phyloP scores from a whole-genome alignment of 2,888 invertebrate genomes.

The Callosobruchus maculatus region DNA sequence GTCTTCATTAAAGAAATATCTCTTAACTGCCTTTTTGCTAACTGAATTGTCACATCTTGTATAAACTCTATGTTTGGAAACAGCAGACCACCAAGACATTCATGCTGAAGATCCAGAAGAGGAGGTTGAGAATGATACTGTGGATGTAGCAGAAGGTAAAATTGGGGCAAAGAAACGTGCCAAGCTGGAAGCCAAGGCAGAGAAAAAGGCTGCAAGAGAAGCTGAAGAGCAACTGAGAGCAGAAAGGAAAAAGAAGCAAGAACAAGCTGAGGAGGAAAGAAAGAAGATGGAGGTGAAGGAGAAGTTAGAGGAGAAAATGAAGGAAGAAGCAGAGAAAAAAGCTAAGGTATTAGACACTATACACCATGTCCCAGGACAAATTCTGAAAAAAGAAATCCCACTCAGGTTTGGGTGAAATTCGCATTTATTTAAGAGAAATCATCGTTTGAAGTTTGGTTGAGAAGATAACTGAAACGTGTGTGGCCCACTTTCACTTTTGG shows the following conservation, averaged over 20 bases:
- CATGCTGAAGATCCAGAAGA: slow-evolving; percentile 44
- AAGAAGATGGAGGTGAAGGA: slow-evolving; percentile 69
- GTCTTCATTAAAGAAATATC: too few relatives aligned
- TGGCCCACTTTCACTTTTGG: too few relatives aligned
- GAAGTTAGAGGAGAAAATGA: slow-evolving; percentile 67
- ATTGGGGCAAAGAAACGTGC: slow-evolving; percentile 92
- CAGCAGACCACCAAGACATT: slow-evolving; percentile 46
- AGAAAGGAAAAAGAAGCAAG: slow-evolving; percentile 68
- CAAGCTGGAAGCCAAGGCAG: slow-evolving; percentile 91
- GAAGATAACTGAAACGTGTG: too few relatives aligned
- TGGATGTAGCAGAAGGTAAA: slow-evolving; percentile 65
- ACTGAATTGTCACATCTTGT: background rate
- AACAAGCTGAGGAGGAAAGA: slow-evolving; percentile 70
- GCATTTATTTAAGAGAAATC: too few relatives aligned
- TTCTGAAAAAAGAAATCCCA: too few relatives aligned
- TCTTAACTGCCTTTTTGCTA: too few relatives aligned
- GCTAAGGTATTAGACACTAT: slow-evolving; percentile 19
- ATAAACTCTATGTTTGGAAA: background rate
- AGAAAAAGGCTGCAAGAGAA: slow-evolving; percentile 78
- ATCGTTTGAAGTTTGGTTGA: too few relatives aligned
- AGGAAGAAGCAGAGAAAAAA: slow-evolving; percentile 69
- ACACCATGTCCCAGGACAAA: too few relatives aligned
- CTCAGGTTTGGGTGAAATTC: too few relatives aligned
- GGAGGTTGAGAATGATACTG: slow-evolving; percentile 54
- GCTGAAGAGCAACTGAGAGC: slow-evolving; percentile 73